Percentiles rank a stretch among this genome's conserved stretches.
Evolutionary conservation across 2,113 vertebrate species (phyloP).

Genomic region (Pogona vitticeps): DNA sequence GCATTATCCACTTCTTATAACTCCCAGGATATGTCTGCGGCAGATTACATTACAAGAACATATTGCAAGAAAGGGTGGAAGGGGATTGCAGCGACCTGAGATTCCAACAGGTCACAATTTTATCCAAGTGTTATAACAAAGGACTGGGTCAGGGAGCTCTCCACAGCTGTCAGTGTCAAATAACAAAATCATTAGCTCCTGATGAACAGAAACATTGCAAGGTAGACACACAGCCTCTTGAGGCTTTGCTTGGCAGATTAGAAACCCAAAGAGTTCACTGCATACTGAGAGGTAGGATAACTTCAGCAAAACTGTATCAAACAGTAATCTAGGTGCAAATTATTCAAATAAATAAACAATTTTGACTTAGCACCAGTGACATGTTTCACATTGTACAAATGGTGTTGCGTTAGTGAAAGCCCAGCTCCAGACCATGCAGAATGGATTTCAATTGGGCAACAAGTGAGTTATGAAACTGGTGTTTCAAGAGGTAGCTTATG

Average conservation of each 20-base stretch:
- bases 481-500: no score
- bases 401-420: background rate
- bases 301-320: background rate
- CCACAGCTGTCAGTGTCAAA: background rate
- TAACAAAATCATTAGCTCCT: background rate
- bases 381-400: background rate
- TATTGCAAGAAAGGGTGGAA: background rate
- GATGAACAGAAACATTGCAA: conserved; percentile 5
- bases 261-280: background rate
- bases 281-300: background rate
- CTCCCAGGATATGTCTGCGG: background rate
- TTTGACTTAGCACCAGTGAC: background rate
- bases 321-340: background rate
- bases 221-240: background rate
- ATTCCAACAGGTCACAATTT: conserved; percentile 1
- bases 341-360: background rate
- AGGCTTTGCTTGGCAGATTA: background rate
- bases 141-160: background rate
- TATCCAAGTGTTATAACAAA: conserved; percentile 3
- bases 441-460: no score
- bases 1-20: conserved; percentile 5
- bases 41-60: background rate
- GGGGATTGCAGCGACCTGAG: background rate
- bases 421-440: no score
- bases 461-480: no score